These are phyloP conservation scores for Lamellibrachia luymesi DNA, from an alignment of 1,140 invertebrate species.

Conservation along the genomic window DNA sequence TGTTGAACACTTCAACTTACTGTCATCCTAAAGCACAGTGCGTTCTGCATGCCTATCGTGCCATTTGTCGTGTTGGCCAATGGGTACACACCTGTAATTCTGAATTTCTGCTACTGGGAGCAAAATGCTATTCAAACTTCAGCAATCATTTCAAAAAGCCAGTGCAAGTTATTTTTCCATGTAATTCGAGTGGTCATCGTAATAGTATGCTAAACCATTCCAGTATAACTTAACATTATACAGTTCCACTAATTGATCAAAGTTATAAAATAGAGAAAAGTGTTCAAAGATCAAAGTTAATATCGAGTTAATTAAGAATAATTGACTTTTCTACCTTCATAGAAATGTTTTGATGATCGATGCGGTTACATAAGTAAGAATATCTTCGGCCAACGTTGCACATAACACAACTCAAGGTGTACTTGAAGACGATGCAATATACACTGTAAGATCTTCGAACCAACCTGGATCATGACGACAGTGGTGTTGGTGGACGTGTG, in stretches of 20 bases:
- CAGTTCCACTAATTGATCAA: too few species aligned
- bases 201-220: too few species aligned
- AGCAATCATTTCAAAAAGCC: too few species aligned
- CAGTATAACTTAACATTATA: too few species aligned
- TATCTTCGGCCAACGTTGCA: background rate
- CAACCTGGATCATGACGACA: background rate
- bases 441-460: background rate
- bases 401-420: background rate
- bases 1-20: background rate
- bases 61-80: background rate
- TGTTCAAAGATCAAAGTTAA: too few species aligned
- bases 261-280: too few species aligned
- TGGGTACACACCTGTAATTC: too few species aligned
- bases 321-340: background rate
- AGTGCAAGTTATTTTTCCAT: too few species aligned
- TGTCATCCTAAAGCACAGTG: background rate
- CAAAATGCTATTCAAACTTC: too few species aligned
- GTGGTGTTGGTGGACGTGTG: constrained; percentile 13
- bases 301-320: too few species aligned
- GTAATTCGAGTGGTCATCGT: too few species aligned
- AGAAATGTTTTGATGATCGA: background rate
- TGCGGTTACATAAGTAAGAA: background rate
- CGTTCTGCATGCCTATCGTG: background rate
- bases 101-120: too few species aligned
- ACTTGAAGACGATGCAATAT: background rate